Percentiles rank a stretch among this genome's conserved stretches.
Evolutionary conservation across 2,888 invertebrate species (phyloP).

Genomic region (Platycheirus albimanus): DNA sequence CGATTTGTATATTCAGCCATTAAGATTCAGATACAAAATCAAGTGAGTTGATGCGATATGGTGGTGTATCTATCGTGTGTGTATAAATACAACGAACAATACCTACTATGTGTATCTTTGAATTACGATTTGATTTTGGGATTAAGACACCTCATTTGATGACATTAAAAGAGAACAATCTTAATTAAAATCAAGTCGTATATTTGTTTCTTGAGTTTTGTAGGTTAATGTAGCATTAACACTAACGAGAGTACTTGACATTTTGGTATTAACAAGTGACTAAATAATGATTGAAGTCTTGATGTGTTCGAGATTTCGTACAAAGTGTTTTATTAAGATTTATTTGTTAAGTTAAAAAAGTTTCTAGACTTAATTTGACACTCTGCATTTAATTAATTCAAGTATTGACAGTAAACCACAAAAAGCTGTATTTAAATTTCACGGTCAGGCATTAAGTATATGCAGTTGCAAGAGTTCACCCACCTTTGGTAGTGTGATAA

Average conservation of each 20-base stretch:
- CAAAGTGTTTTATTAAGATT: background rate
- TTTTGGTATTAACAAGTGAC: no score
- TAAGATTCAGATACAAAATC: background rate
- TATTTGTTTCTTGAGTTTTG: background rate
- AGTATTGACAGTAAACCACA: no score
- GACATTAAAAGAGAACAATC: slow-evolving; percentile 4
- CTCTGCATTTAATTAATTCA: no score
- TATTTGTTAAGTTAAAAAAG: background rate
- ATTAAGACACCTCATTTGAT: background rate
- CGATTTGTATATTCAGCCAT: background rate
- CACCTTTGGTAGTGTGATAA: background rate
- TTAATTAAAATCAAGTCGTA: slow-evolving; percentile 5
- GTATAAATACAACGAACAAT: no score
- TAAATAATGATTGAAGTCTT: background rate
- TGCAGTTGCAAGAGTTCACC: slow-evolving; percentile 10
- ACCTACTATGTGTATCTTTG: background rate
- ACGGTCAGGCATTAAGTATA: background rate
- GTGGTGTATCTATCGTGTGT: background rate
- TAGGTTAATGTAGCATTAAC: slow-evolving; percentile 6
- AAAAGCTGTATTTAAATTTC: no score
- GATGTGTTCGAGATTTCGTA: background rate
- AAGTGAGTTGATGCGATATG: background rate
- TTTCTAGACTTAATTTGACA: no score
- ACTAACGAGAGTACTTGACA: background rate
- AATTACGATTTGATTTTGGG: background rate